Evolutionary conservation across 2,888 invertebrate genomes (phyloP), one percentile per base, ranked within the genome.

Genomic region (Rhagonycha lutea): DNA sequence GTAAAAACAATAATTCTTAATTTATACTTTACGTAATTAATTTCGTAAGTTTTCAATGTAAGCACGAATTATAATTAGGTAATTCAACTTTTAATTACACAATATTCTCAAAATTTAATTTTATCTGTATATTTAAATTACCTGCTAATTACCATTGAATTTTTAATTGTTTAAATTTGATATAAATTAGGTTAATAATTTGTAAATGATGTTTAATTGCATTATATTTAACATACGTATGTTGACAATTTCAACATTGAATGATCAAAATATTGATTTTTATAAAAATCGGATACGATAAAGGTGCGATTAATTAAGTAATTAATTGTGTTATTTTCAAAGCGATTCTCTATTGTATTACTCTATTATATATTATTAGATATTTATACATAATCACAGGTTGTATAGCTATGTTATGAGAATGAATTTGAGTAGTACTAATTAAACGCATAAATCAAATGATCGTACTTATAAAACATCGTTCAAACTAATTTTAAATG

Each of bases 401-500:
- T 10, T n/a, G n/a, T n/a, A n/a, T 32, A 32, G 5, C 5, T 12
- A 12, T 11, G 4, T 32, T 32, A 32, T 12, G 12, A 32, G 32
- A 32, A 4, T 4, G 32, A 12, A 32, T 32, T 32, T 32, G 32
- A 12, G 12, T 4, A 4, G 18, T 18, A 18, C 18, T 18, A 32
- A 32, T 32, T 12, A 12, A 32, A 4, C n/a, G 12, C 14, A 75
- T 72, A 73, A 76, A 76, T 76, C 67, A 73, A 70, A 23, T 60
- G 70, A 62, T 77, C 61, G 72, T 24, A 70, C 14, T 65, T 14
- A 74, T 70, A 29, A 73, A 69, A 47, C 65, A 23, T 68, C 70
- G 29, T 61, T 24, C 23, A 14, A 60, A 70, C 70, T 70, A 72
- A 69, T 74, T 60, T 72, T 23, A 69, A 70, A 73, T 77, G 77